Percentiles rank a stretch among this genome's conserved stretches.
Evolutionary conservation across 2,888 invertebrate genomes (phyloP).

Genomic region (Orthosia gracilis): DNA sequence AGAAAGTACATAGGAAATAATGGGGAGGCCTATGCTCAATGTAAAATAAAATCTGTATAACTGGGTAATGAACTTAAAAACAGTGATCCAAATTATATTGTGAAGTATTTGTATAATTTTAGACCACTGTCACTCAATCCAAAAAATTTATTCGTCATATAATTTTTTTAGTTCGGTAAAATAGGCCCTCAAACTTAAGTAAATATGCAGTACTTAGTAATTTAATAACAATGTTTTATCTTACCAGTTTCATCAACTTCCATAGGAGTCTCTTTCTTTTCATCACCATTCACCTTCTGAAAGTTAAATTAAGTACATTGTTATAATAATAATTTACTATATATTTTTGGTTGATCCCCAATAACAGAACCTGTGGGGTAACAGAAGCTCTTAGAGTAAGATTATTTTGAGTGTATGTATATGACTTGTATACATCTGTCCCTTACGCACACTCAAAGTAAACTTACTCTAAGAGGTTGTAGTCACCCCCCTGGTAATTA

Average conservation of each 20-base stretch:
- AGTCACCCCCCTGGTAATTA: too few relatives aligned
- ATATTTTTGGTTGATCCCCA: background rate
- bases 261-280: constrained; percentile 84
- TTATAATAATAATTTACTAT: background rate
- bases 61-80: background rate
- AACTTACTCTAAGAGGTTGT: too few relatives aligned
- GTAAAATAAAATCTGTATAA: too few relatives aligned
- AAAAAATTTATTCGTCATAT: background rate
- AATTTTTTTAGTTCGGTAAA: background rate
- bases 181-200: background rate
- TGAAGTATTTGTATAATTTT: constrained; percentile 4
- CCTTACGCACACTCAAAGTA: too few relatives aligned
- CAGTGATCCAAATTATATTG: background rate
- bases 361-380: background rate
- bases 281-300: constrained; percentile 88
- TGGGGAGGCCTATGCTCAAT: constrained; percentile 16
- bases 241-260: constrained; percentile 87
- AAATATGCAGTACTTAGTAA: background rate
- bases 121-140: background rate
- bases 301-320: constrained; percentile 30
- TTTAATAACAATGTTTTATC: constrained; percentile 42
- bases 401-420: too few relatives aligned
- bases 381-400: too few relatives aligned
- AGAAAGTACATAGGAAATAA: constrained; percentile 31
- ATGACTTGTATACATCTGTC: too few relatives aligned